These are phyloP conservation scores for Leucophenga maculata DNA, from an alignment of 2,888 invertebrate species.

Conservation along the genomic window DNA sequence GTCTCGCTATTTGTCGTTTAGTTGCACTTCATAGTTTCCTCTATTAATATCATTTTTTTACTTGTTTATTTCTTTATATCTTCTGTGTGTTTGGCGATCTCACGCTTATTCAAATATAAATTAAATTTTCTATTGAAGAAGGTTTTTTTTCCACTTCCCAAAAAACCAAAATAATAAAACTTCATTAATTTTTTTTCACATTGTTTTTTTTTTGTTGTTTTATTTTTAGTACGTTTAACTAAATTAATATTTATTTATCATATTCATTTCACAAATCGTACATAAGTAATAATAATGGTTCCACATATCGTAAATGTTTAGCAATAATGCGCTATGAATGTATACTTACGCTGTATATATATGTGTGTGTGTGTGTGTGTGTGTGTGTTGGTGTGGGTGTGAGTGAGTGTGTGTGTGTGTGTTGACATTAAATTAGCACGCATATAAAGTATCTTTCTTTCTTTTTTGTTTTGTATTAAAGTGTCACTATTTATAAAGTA, in stretches of 20 bases:
- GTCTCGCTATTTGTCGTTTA: no score
- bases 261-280: constrained; percentile 21
- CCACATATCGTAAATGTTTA: constrained; percentile 17
- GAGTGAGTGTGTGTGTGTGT: constrained; percentile 31
- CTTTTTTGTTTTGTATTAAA: constrained; percentile 40
- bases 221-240: constrained; percentile 55
- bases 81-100: no score
- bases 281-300: constrained; percentile 33
- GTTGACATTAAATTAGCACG: constrained; percentile 52
- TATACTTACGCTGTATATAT: constrained; percentile 33
- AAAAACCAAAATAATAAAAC: not conserved
- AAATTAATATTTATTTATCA: constrained; percentile 36
- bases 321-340: not conserved
- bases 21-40: no score
- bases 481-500: constrained; percentile 25
- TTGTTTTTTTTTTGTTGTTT: constrained; percentile 41
- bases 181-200: constrained; percentile 37
- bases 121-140: no score
- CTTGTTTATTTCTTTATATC: no score
- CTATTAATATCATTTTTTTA: no score
- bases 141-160: no score
- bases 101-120: no score
- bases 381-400: constrained; percentile 32
- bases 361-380: no score
- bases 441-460: constrained; percentile 32